These are phyloP conservation scores for Onychomys arenicola DNA, from an alignment of 2,797 vertebrate genomes.

Conservation along the genomic window DNA sequence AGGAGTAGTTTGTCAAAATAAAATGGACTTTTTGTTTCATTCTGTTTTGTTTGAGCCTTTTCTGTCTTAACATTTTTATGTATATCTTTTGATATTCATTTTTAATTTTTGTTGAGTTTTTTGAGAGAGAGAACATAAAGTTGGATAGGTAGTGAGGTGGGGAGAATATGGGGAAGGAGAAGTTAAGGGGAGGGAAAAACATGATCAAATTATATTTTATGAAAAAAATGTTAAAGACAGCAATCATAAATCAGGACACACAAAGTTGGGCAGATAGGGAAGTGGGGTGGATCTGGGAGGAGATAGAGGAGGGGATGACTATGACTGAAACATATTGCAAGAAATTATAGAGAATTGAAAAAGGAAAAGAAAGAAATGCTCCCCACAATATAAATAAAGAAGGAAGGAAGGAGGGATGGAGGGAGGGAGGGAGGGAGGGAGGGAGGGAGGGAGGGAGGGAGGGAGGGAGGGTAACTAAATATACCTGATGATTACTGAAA, in stretches of 20 bases:
- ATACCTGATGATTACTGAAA: not conserved
- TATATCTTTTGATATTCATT: not conserved
- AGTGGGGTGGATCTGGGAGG: not conserved
- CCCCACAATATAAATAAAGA: not conserved
- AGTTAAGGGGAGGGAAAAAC: not conserved
- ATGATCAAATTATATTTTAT: not conserved
- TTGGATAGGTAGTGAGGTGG: not conserved
- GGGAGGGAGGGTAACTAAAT: not conserved
- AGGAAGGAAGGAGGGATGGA: not conserved
- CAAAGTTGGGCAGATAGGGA: not conserved
- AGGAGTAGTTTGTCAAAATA: not conserved
- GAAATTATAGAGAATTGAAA: not conserved
- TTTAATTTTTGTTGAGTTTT: not conserved
- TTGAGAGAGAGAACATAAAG: not conserved
- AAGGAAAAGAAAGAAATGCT: not conserved
- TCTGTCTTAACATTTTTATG: not conserved
- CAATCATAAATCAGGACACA: not conserved
- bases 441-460: too few species aligned
- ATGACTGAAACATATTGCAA: not conserved
- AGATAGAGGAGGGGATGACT: not conserved
- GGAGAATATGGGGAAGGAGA: not conserved
- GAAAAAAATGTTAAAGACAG: not conserved
- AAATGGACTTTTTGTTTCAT: not conserved
- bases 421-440: too few species aligned
- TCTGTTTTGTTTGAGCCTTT: not conserved